Base-by-base conservation (phyloP, 2,888 invertebrate genomes). In the Campoletis raptor region DNA sequence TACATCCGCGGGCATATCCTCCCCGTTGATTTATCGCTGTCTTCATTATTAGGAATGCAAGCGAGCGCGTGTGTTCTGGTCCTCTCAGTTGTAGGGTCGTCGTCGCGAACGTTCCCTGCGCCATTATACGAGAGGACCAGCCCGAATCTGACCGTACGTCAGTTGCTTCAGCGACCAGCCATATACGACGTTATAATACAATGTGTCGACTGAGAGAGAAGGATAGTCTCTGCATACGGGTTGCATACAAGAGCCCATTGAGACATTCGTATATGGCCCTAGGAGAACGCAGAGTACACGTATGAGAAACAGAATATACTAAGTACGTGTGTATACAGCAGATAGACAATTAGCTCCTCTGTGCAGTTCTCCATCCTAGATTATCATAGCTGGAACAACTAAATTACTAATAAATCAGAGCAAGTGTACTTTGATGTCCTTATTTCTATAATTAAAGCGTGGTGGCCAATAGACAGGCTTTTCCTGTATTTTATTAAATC, bases 31-130 rank as follows among this genome's bases (percentile, higher is more conserved):
- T 94, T 94, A 94, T 94, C 93, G 94, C 93, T 93, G 94, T 94
- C 94, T 94, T 94, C 94, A 93, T 94, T 94, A 94, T 94, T 94
- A 94, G 94, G 94, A 94, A 94, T 94, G 94, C 94, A 93, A 92
- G 92, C 92, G 92, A 92, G 91, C 90, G 92, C 90, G 90, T 88
- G 90, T 82, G 36, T 57, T 79, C 78, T 40, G 57, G 78, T 84
- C 84, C 84, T 81, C 83, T 67, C 81, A 80, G 67, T 81, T 76
- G 64, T 81, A 80, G 83, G 86, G 52, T 87, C 79, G 74, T 66
- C 76, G 84, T 84, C 86, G 86, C 81, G 84, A 79, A 83, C 86
- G 88, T 83, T 83, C 77, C 81, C 82, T 69, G 79, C n/a, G 83
- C 88, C 88, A 89, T 89, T 89, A 88, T 89, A 76, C 87, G 87